These are phyloP conservation scores for Beris chalybata DNA, from an alignment of 2,888 invertebrate species.

Conservation along the genomic window DNA sequence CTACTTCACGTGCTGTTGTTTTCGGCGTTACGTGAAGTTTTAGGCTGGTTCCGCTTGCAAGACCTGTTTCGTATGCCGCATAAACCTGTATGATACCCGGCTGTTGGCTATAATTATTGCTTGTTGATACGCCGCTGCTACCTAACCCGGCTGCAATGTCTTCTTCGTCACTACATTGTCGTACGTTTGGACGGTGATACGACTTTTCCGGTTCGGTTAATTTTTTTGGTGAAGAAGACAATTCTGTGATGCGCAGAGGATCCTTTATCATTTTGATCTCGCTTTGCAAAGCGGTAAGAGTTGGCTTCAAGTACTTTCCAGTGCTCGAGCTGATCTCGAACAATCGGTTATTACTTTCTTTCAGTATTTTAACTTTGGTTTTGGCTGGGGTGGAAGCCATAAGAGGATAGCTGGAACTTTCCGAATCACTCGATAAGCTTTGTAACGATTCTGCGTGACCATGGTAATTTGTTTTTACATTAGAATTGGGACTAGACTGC, in stretches of 20 bases:
- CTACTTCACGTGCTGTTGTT: conserved; percentile 93
- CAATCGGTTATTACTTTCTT: conserved; percentile 1
- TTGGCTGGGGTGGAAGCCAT: conserved; percentile 59
- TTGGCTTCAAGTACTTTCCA: conserved; percentile 59
- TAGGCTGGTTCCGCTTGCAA: conserved; percentile 89
- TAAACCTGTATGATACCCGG: conserved; percentile 73
- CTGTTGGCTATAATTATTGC: conserved; percentile 34
- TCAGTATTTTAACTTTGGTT: conserved; percentile 58
- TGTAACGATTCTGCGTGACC: conserved; percentile 70
- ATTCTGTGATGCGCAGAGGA: conserved; percentile 44
- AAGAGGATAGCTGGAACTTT: conserved; percentile 60
- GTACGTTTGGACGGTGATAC: conserved; percentile 33
- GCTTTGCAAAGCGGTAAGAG: conserved; percentile 57
- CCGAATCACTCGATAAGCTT: conserved; percentile 68
- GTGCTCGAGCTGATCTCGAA: conserved; percentile 58
- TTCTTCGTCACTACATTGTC: conserved; percentile 41
- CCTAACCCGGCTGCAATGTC: conserved; percentile 40
- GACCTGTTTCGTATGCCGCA: conserved; percentile 93
- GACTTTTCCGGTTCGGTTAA: not conserved
- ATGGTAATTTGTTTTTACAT: conserved; percentile 64
- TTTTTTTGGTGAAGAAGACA: conserved; percentile 36
- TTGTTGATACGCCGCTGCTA: conserved; percentile 34
- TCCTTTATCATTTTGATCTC: conserved; percentile 56
- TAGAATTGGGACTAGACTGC: conserved; percentile 70
- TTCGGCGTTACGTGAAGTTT: conserved; percentile 90